Evolutionary conservation across 2,113 vertebrate genomes (phyloP).

Genomic region (Stegastes partitus): DNA sequence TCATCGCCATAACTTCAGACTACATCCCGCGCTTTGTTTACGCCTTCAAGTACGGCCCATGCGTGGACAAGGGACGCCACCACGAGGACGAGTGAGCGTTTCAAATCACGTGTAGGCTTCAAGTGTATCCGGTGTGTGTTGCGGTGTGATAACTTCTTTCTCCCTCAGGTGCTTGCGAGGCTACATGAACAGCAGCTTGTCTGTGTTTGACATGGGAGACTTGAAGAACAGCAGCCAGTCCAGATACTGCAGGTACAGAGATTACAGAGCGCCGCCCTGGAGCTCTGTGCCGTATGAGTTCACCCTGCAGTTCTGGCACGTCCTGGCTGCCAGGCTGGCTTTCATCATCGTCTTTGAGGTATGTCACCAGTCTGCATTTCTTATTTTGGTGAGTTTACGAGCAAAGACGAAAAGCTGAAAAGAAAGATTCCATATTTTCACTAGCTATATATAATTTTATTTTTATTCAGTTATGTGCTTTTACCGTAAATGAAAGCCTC

Average conservation of each 20-base stretch:
- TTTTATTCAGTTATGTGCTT: not conserved
- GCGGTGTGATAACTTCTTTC: not conserved
- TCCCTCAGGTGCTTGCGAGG: slow-evolving; percentile 91
- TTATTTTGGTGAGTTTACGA: slow-evolving; percentile 52
- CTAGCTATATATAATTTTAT: slow-evolving; percentile 7
- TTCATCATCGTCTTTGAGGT: slow-evolving; percentile 99
- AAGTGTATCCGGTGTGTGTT: not conserved
- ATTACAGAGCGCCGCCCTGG: slow-evolving; percentile 96
- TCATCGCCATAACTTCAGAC: slow-evolving; percentile 98
- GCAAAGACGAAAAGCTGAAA: slow-evolving; percentile 74
- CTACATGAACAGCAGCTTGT: slow-evolving; percentile 98
- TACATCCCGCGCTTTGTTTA: slow-evolving; percentile 99
- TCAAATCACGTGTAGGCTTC: not conserved
- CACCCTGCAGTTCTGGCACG: slow-evolving; percentile 98
- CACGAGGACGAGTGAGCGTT: slow-evolving; percentile 82
- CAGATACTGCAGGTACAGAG: slow-evolving; percentile 95
- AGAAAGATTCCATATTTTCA: slow-evolving; percentile 30
- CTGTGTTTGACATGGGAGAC: slow-evolving; percentile 93
- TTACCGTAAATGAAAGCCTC: slow-evolving; percentile 9
- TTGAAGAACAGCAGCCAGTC: slow-evolving; percentile 85
- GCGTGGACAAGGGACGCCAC: slow-evolving; percentile 89
- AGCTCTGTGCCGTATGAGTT: slow-evolving; percentile 92
- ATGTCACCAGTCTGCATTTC: slow-evolving; percentile 57
- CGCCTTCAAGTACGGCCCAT: slow-evolving; percentile 97
- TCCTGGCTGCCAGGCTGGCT: slow-evolving; percentile 94